Percentiles rank a stretch among this genome's conserved stretches.
Conservation (phyloP, 2,797 vertebrate genomes). For the Halcyon smyrnensis region DNA sequence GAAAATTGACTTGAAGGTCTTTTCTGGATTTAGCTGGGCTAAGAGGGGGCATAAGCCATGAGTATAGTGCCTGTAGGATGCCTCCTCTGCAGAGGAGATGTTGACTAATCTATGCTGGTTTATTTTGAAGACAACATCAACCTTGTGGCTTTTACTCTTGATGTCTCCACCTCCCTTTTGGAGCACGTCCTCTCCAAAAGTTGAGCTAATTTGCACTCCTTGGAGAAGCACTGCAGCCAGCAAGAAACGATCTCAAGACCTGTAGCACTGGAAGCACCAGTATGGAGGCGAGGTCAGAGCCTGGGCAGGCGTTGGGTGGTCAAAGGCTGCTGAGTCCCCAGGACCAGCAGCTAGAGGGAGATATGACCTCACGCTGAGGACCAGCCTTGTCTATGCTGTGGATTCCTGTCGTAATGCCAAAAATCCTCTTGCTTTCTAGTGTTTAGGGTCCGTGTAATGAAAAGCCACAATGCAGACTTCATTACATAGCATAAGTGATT, state of each 20-base stretch:
- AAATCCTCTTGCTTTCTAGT: background rate
- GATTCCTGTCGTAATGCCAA: background rate
- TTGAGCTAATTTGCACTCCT: background rate
- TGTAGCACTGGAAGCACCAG: background rate
- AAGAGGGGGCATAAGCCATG: background rate
- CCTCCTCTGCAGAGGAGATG: background rate
- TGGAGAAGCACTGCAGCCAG: background rate
- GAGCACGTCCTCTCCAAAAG: background rate
- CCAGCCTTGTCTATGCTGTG: background rate
- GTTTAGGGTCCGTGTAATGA: slow-evolving; percentile 9
- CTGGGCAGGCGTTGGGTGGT: background rate
- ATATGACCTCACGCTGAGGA: slow-evolving; percentile 45
- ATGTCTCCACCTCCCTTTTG: background rate
- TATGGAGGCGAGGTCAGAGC: fast-evolving
- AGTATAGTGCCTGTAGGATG: background rate
- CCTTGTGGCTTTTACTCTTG: background rate
- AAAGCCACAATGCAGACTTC: background rate
- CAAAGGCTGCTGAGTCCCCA: slow-evolving; percentile 41
- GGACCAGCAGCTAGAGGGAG: slow-evolving; percentile 71
- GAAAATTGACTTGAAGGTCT: background rate
- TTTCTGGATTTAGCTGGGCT: background rate
- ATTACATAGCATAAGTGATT: background rate
- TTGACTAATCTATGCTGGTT: background rate
- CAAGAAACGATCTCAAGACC: background rate
- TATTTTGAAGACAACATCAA: background rate